Percentiles rank a stretch among this genome's conserved stretches.
phyloP scores from a whole-genome alignment of 1,140 invertebrate genomes.

The Stegodyphus mimosarum region DNA sequence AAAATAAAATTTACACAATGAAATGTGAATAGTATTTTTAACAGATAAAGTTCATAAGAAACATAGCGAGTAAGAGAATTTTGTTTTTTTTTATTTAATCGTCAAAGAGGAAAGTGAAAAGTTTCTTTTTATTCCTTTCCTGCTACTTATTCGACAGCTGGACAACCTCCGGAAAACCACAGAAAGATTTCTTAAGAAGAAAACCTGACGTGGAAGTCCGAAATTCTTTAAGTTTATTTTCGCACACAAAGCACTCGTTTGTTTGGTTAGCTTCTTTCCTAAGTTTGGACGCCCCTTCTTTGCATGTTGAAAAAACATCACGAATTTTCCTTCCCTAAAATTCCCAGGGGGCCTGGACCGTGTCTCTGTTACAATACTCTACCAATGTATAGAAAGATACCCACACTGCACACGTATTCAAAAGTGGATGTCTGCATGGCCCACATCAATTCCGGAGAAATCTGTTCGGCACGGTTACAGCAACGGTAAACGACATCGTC shows the following conservation, averaged over 20 bases:
- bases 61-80: too few relatives aligned
- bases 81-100: background rate
- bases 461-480: slow-evolving; percentile 25
- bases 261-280: slow-evolving; percentile 26
- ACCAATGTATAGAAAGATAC: slow-evolving; percentile 20
- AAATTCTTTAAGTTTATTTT: slow-evolving; percentile 27
- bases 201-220: slow-evolving; percentile 4
- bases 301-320: slow-evolving; percentile 30
- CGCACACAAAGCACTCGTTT: slow-evolving; percentile 35
- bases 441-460: slow-evolving; percentile 22
- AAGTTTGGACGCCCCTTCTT: background rate
- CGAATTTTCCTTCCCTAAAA: background rate
- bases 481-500: slow-evolving; percentile 38
- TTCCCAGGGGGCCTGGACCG: slow-evolving; percentile 8
- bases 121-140: background rate
- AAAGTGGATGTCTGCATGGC: background rate
- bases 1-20: too few relatives aligned
- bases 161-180: slow-evolving; percentile 3
- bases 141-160: background rate
- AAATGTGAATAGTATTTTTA: too few relatives aligned
- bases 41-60: too few relatives aligned
- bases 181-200: background rate
- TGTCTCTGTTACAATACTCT: slow-evolving; percentile 1
- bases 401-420: slow-evolving; percentile 6
- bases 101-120: background rate